Percentiles rank a stretch among this genome's conserved stretches.
Evolutionary conservation across 2,797 vertebrate genomes (phyloP).

Genomic region (Pangasius larnaudii): DNA sequence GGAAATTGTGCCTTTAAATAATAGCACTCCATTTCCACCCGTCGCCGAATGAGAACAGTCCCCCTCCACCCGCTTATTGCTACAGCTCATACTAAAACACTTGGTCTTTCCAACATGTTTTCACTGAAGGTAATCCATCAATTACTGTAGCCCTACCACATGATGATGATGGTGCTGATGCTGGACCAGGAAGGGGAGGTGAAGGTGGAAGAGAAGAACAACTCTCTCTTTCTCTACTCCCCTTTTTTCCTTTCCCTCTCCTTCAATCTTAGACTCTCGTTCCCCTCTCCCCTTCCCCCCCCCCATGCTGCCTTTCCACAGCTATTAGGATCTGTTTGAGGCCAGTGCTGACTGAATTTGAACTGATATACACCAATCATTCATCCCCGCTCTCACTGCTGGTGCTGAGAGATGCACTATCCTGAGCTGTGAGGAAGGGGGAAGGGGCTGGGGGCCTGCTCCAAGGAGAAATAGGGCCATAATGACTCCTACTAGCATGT

Average conservation of each 20-base stretch:
- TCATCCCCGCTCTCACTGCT: constrained; percentile 48
- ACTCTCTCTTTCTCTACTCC: constrained; percentile 40
- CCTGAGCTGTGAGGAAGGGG: constrained; percentile 50
- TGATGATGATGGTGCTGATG: constrained; percentile 82
- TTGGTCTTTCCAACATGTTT: constrained; percentile 77
- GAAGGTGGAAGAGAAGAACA: constrained; percentile 46
- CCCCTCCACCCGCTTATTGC: constrained; percentile 56
- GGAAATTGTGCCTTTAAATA: constrained; percentile 85
- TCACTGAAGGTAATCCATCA: constrained; percentile 84
- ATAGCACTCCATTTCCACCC: constrained; percentile 78
- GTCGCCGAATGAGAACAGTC: constrained; percentile 67
- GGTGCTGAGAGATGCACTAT: constrained; percentile 59
- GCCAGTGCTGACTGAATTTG: constrained; percentile 62
- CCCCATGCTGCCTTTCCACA: constrained; percentile 67
- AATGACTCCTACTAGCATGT: constrained; percentile 79
- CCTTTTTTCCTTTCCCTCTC: constrained; percentile 48
- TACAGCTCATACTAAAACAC: constrained; percentile 72
- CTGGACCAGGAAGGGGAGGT: constrained; percentile 63
- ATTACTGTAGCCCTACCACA: constrained; percentile 80
- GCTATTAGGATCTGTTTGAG: constrained; percentile 70
- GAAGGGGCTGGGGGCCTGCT: constrained; percentile 56
- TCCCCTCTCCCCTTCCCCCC: neutral
- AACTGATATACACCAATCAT: constrained; percentile 64
- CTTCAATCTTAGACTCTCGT: constrained; percentile 25
- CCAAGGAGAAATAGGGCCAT: constrained; percentile 65